These are phyloP conservation scores for Agelastica alni DNA, from an alignment of 2,888 invertebrate species.

Conservation along the genomic window DNA sequence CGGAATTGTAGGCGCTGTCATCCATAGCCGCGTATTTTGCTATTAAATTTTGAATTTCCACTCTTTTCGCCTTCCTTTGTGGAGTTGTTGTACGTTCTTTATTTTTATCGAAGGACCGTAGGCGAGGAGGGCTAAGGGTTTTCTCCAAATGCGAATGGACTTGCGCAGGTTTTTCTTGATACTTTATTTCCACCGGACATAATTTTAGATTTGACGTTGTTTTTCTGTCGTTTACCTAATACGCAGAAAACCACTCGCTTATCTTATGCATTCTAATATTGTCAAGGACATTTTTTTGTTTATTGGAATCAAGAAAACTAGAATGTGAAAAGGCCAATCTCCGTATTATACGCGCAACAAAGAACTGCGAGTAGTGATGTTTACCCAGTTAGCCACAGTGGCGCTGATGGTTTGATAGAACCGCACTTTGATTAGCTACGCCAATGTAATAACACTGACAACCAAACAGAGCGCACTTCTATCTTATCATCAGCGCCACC, in stretches of 20 bases:
- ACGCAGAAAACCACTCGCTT: constrained; percentile 58
- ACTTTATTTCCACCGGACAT: constrained; percentile 61
- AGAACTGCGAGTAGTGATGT: no score
- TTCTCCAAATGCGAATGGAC: constrained; percentile 49
- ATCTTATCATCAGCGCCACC: no score
- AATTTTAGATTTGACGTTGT: constrained; percentile 58
- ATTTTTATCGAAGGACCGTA: constrained; percentile 50
- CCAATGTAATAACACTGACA: no score
- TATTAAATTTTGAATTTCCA: constrained; percentile 81
- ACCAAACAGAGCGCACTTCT: no score
- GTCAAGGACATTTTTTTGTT: background rate
- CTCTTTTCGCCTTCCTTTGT: constrained; percentile 79
- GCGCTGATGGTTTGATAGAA: no score
- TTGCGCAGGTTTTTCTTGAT: constrained; percentile 48
- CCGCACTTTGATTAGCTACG: no score
- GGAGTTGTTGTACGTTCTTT: constrained; percentile 57
- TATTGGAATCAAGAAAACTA: no score
- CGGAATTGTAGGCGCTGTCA: constrained; percentile 30
- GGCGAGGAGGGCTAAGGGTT: constrained; percentile 24
- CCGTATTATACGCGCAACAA: no score
- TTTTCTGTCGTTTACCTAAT: constrained; percentile 57
- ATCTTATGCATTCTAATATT: no score
- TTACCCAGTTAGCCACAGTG: no score
- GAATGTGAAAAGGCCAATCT: no score
- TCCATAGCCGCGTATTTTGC: constrained; percentile 82